Percentiles rank a stretch among this genome's conserved stretches.
These are phyloP conservation scores for Balaeniceps rex DNA, from an alignment of 2,113 vertebrate species.

Conservation along the genomic window DNA sequence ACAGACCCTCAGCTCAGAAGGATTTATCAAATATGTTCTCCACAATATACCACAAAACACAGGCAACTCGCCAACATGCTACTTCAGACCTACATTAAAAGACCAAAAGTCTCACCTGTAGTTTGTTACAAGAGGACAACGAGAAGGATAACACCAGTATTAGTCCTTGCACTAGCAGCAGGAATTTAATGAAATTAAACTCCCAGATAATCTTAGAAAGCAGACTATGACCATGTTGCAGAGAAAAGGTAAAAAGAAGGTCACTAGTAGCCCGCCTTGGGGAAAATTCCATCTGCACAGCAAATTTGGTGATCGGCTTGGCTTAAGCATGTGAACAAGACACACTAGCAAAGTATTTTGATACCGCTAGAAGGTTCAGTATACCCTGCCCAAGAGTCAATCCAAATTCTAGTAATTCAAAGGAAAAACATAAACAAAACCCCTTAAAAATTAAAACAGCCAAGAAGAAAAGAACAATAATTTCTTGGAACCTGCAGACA, in stretches of 20 bases:
- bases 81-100: neutral
- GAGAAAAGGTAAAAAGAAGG: neutral
- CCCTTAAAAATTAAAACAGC: neutral
- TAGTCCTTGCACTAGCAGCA: neutral
- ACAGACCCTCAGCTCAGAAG: neutral
- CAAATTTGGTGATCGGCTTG: neutral
- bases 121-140: neutral
- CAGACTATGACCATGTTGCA: neutral
- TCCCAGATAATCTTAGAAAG: slow-evolving; percentile 31
- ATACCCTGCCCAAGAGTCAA: neutral
- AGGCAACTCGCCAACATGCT: neutral
- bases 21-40: neutral
- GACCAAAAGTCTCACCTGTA: neutral
- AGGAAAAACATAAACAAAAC: neutral
- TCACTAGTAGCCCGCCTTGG: neutral
- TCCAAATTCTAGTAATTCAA: neutral
- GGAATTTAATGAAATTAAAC: neutral
- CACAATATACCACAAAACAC: neutral
- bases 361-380: neutral
- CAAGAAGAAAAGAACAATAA: neutral
- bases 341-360: neutral
- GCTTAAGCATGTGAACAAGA: neutral
- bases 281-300: slow-evolving; percentile 6
- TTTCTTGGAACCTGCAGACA: neutral
- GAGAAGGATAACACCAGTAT: neutral